phyloP scores from a whole-genome alignment of 2,888 invertebrate species.

The Polydrusus pterygomalis region DNA sequence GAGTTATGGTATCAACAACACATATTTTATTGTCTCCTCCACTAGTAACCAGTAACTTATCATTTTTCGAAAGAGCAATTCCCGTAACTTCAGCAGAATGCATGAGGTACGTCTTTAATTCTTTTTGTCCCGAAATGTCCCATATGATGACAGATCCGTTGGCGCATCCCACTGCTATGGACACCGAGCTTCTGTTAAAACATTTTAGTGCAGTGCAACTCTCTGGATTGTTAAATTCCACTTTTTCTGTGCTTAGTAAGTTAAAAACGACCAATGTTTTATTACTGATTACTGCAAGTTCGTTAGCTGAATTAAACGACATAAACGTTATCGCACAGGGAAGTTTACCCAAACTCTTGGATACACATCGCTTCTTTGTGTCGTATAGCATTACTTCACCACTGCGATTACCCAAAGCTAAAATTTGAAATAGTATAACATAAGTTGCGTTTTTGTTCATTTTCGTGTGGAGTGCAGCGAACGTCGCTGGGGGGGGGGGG shows the following conservation, averaged over 20 bases:
- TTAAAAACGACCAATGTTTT: conserved; percentile 34
- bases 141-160: conserved; percentile 63
- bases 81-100: conserved; percentile 62
- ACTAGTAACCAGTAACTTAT: conserved; percentile 63
- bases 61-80: conserved; percentile 60
- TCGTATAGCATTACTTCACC: conserved; percentile 67
- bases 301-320: conserved; percentile 31
- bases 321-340: conserved; percentile 18
- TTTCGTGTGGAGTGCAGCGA: too few relatives aligned
- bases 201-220: conserved; percentile 54
- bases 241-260: not conserved
- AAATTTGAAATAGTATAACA: not conserved
- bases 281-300: conserved; percentile 60
- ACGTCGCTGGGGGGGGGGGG: too few relatives aligned
- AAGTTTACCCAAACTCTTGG: conserved; percentile 27
- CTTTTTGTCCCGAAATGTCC: conserved; percentile 59
- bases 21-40: conserved; percentile 66
- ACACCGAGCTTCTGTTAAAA: conserved; percentile 62
- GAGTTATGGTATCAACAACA: conserved; percentile 61
- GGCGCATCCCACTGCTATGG: conserved; percentile 62
- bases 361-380: conserved; percentile 60
- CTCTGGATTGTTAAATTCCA: conserved; percentile 51
- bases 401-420: conserved; percentile 64
- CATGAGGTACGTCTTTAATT: conserved; percentile 58
- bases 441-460: not conserved